Conservation (phyloP, 2,797 vertebrate genomes). For the Chloroceryle inda region DNA sequence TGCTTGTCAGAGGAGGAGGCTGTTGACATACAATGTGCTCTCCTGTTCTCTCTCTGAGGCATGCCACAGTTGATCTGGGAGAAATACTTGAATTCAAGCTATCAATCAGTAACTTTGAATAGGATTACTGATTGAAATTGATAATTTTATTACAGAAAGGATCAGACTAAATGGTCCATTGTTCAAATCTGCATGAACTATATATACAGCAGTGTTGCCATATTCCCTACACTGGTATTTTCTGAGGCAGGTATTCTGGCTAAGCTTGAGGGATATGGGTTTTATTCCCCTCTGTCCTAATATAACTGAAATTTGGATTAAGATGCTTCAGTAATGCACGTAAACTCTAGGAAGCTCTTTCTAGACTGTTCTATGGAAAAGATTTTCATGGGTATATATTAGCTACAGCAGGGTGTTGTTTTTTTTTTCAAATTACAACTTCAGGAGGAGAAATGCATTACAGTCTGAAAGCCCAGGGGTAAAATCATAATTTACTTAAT, state of each 20-base stretch:
- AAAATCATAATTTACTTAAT: background rate
- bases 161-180: background rate
- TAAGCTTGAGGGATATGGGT: background rate
- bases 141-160: background rate
- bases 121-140: background rate
- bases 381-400: background rate
- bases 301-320: background rate
- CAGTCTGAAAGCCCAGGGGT: background rate
- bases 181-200: background rate
- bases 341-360: background rate
- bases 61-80: background rate
- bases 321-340: background rate
- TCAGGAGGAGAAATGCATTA: background rate
- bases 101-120: background rate
- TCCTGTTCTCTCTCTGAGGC: background rate
- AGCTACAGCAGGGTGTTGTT: background rate
- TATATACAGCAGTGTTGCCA: background rate
- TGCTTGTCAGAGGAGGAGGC: background rate
- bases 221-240: background rate
- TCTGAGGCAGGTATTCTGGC: background rate
- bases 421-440: background rate
- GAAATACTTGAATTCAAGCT: background rate
- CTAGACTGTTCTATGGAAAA: background rate
- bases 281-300: background rate
- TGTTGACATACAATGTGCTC: background rate